A percentile compares a stretch with the other conserved stretches of the same genome.
Evolutionary conservation across 1,140 invertebrate species (phyloP).

Genomic region (Ceratina australensis): DNA sequence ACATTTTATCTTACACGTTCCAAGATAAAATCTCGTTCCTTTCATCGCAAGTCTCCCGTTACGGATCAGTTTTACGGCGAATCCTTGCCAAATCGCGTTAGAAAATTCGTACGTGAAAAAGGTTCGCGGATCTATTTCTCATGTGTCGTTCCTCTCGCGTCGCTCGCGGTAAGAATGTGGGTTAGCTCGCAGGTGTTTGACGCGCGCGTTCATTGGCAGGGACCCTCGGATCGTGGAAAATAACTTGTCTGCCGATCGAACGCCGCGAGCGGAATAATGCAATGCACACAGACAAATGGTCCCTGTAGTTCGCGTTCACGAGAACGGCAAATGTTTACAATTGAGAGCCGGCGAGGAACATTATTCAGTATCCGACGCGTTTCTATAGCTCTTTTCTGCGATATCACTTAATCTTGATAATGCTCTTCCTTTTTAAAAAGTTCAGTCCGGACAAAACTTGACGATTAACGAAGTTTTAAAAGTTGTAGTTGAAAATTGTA

Average conservation of each 20-base stretch:
- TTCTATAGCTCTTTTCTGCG: too few species aligned
- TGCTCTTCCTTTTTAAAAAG: too few species aligned
- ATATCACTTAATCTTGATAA: too few species aligned
- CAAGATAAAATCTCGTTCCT: not conserved
- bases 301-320: not conserved
- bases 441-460: too few species aligned
- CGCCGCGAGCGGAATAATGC: slow-evolving; percentile 22
- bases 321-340: not conserved
- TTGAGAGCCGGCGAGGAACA: not conserved
- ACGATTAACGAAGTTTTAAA: too few species aligned
- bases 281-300: slow-evolving; percentile 33
- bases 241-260: slow-evolving; percentile 32
- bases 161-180: slow-evolving; percentile 2
- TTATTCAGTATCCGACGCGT: not conserved
- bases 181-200: slow-evolving; percentile 18
- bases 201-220: not conserved
- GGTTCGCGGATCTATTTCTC: slow-evolving; percentile 4
- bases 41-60: not conserved
- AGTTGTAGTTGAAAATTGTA: too few species aligned
- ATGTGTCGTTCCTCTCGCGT: not conserved
- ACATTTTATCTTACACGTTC: not conserved
- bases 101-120: not conserved
- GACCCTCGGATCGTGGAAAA: slow-evolving; percentile 12
- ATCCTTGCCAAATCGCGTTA: not conserved
- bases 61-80: not conserved